Evolutionary conservation across 2,113 vertebrate species (phyloP).

Genomic region (Clinocottus analis): DNA sequence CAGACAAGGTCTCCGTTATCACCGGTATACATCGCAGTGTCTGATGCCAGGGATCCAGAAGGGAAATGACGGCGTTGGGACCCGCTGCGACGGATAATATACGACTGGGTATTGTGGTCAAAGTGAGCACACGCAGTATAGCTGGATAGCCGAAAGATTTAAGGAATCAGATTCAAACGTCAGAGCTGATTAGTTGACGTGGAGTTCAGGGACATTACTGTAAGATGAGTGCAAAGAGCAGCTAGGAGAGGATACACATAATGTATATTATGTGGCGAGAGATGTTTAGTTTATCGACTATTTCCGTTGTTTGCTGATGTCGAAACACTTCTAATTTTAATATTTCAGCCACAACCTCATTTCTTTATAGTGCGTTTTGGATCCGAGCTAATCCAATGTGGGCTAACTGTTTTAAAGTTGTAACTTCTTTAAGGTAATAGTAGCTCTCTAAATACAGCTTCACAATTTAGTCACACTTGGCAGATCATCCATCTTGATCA

Average conservation of each 20-base stretch:
- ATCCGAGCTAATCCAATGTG: neutral
- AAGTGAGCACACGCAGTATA: neutral
- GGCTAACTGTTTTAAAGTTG: neutral
- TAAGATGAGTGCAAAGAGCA: no score
- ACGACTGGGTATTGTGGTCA: constrained; percentile 41
- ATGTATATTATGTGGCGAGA: neutral
- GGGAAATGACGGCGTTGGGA: constrained; percentile 56
- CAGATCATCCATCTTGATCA: constrained; percentile 67
- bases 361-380: neutral
- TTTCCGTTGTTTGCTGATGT: neutral
- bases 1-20: constrained; percentile 70
- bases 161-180: neutral
- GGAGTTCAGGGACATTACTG: neutral
- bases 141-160: neutral
- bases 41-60: constrained; percentile 68
- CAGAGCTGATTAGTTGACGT: no score
- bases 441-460: constrained; percentile 35
- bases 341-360: neutral
- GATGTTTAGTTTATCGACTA: neutral
- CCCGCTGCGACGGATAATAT: constrained; percentile 41
- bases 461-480: constrained; percentile 48
- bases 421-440: constrained; percentile 29
- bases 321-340: neutral
- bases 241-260: neutral
- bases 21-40: constrained; percentile 59